Evolutionary conservation across 2,113 vertebrate genomes (phyloP).

Genomic region (Mustelus asterias): DNA sequence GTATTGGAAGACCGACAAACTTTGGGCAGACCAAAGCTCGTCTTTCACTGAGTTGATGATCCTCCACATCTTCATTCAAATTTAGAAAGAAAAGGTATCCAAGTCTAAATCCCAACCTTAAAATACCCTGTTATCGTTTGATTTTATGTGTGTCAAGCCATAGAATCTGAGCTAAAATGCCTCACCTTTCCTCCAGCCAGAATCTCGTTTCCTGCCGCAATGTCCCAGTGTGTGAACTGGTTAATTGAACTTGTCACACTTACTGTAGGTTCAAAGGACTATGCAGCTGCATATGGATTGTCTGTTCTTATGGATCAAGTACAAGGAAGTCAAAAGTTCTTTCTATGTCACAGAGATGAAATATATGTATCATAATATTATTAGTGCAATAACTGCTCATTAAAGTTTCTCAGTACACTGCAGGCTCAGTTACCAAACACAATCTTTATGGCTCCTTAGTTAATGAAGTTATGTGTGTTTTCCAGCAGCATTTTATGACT

Average conservation of each 20-base stretch:
- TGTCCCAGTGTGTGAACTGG: neutral
- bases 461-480: constrained; percentile 21
- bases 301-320: neutral
- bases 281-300: neutral
- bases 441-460: neutral
- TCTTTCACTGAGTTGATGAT: too few species aligned
- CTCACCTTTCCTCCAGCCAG: neutral
- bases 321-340: neutral
- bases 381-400: constrained; percentile 6
- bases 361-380: neutral
- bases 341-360: neutral
- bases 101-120: neutral
- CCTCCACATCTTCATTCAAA: neutral
- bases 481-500: constrained; percentile 19
- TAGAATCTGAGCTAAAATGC: neutral
- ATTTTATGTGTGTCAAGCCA: neutral
- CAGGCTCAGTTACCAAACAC: constrained; percentile 10
- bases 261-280: neutral
- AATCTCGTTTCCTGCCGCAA: neutral
- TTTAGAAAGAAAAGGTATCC: neutral
- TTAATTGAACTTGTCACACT: neutral
- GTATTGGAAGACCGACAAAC: too few species aligned
- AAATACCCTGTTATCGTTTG: neutral
- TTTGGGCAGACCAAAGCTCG: too few species aligned
- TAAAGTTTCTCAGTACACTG: neutral